Percentiles rank a stretch among this genome's conserved stretches.
Evolutionary conservation across 2,888 invertebrate species (phyloP).

Genomic region (Euzophera pinguis): DNA sequence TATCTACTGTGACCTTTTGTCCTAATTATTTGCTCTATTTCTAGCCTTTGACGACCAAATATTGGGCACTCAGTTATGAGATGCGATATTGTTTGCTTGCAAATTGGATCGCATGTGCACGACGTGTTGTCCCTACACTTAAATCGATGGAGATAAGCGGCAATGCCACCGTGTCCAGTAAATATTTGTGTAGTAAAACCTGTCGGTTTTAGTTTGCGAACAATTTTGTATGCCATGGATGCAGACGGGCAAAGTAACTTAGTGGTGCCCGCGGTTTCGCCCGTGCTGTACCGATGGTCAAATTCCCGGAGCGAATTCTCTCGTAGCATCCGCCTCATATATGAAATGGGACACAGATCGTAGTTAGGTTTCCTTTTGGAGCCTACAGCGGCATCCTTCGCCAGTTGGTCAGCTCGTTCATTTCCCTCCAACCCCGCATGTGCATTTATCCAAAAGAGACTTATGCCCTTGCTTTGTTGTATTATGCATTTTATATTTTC

Average conservation of each 20-base stretch:
- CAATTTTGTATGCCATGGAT: neutral
- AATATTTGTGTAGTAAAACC: neutral
- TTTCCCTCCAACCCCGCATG: no score
- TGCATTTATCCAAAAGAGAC: no score
- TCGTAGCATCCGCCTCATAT: no score
- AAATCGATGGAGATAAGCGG: no score
- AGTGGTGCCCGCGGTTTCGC: neutral
- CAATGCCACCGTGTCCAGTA: neutral
- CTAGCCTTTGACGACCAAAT: neutral
- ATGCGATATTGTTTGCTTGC: neutral
- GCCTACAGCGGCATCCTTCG: no score
- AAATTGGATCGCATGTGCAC: neutral
- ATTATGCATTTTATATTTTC: no score
- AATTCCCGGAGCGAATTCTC: neutral
- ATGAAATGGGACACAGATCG: no score
- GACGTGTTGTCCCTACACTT: neutral
- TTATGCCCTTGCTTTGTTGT: no score
- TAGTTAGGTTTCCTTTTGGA: no score
- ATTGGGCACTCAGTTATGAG: neutral
- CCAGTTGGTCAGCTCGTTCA: no score
- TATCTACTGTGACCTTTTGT: neutral
- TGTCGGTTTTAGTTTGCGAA: neutral
- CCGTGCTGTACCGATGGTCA: neutral
- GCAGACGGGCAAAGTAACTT: neutral
- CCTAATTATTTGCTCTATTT: neutral